Base-by-base conservation (phyloP, 2,113 vertebrate species). In the Prochilodus magdalenae region DNA sequence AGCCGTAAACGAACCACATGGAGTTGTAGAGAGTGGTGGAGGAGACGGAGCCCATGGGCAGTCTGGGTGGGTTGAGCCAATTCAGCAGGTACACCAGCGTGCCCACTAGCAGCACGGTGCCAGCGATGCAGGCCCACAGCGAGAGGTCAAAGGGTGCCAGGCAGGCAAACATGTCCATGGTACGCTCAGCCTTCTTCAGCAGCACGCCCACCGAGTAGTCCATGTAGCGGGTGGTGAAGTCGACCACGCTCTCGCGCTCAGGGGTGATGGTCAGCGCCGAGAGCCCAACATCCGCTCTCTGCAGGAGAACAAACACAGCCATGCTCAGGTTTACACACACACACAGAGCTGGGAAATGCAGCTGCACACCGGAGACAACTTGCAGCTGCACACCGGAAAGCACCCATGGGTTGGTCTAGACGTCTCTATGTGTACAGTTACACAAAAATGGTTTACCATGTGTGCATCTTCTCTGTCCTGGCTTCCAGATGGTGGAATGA, bases 1-100 rank as follows among this genome's bases (percentile, higher is more conserved):
- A 99, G 87, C 98, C 98, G 0, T 99, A 99, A 79, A 99, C 98
- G 72, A 99, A 97, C 98, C 98, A 99, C 97, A 99, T 99, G 91
- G 98, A 99, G 88, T 98, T 99, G 92, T 98, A 99, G 79, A 99
- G 96, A 0, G 97, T 99, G 22, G 97, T 99, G 5, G 97, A 97
- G 1, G 97, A 97, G 92, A 99, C 95, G 0, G 97, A 96, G 83
- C 97, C 97, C 98, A 99, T 98, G 86, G 97, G 98, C 57, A 98
- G 94, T 16, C 98, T 95, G 0, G 97, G 98, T 0, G 97, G 98
- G 89, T 99, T 99, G 80, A 99, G 95, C 98, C 97, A 99, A 90
- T 99, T 99, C 78, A 99, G 93, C 85, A 99, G 94, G 91, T 99
- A 99, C 67, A 99, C 97, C 82, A 99, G 92, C 10, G 98, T 94